Evolutionary conservation across 2,797 vertebrate species (phyloP).

Genomic region (Lagothrix lagotricha): DNA sequence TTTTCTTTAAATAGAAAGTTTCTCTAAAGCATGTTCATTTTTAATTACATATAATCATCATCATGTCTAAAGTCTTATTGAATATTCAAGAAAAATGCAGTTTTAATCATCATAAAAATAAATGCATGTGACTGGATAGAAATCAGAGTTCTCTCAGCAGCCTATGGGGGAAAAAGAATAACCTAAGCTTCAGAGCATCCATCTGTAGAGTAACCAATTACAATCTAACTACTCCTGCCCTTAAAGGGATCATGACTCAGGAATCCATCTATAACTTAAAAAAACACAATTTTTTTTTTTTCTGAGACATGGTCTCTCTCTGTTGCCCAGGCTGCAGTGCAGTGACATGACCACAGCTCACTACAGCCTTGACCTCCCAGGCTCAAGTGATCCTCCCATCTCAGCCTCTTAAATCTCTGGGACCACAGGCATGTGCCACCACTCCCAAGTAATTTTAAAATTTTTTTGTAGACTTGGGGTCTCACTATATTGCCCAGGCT

Average conservation of each 20-base stretch:
- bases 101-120: conserved; percentile 45
- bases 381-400: background rate
- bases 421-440: too few relatives aligned
- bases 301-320: background rate
- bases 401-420: too few relatives aligned
- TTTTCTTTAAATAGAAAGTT: conserved; percentile 51
- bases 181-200: background rate
- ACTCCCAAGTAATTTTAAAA: too few relatives aligned
- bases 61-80: conserved; percentile 7
- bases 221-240: background rate
- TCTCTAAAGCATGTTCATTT: conserved; percentile 53
- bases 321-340: background rate
- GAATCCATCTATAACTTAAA: conserved; percentile 22
- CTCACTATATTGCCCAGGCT: too few relatives aligned
- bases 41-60: conserved; percentile 40
- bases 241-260: conserved; percentile 19
- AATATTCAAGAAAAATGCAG: conserved; percentile 43
- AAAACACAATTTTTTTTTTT: background rate
- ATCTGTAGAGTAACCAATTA: background rate
- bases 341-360: background rate
- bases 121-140: background rate
- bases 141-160: background rate
- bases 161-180: background rate
- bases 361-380: background rate
- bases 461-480: too few relatives aligned